Percentiles rank a stretch among this genome's conserved stretches.
Conservation (phyloP, 2,888 invertebrate species). For the Podotricha telesiphe region DNA sequence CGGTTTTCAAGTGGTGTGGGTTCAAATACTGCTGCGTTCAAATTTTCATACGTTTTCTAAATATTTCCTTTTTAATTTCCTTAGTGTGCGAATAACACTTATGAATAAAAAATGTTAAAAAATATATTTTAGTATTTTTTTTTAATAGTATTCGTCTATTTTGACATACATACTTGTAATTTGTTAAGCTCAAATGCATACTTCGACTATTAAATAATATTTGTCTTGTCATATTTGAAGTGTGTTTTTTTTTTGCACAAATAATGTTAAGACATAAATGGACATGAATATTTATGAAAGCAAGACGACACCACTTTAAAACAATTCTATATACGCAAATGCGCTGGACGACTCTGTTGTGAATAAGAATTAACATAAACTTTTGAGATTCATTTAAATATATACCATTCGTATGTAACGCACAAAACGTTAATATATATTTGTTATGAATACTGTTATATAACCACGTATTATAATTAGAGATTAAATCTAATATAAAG, state of each 20-base stretch:
- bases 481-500: too few species aligned
- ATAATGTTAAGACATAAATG: slow-evolving; percentile 11
- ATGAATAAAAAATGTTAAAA: too few species aligned
- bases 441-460: background rate
- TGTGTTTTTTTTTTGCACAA: slow-evolving; percentile 2
- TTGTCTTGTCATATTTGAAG: background rate
- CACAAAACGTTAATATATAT: slow-evolving; percentile 9
- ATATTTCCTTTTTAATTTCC: too few species aligned
- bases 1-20: too few species aligned
- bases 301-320: slow-evolving; percentile 16
- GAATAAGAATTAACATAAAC: slow-evolving; percentile 29
- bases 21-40: too few species aligned
- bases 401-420: slow-evolving; percentile 14
- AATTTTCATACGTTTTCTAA: too few species aligned
- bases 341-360: slow-evolving; percentile 13
- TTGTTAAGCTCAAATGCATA: background rate
- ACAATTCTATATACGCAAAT: slow-evolving; percentile 30
- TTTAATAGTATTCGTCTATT: background rate
- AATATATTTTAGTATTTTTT: too few species aligned
- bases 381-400: slow-evolving; percentile 30
- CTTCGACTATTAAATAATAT: background rate
- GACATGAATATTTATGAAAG: slow-evolving; percentile 29
- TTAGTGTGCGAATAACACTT: too few species aligned
- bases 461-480: background rate
- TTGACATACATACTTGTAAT: background rate